phyloP scores from a whole-genome alignment of 1,140 invertebrate genomes.

The Parasteatoda tepidariorum region DNA sequence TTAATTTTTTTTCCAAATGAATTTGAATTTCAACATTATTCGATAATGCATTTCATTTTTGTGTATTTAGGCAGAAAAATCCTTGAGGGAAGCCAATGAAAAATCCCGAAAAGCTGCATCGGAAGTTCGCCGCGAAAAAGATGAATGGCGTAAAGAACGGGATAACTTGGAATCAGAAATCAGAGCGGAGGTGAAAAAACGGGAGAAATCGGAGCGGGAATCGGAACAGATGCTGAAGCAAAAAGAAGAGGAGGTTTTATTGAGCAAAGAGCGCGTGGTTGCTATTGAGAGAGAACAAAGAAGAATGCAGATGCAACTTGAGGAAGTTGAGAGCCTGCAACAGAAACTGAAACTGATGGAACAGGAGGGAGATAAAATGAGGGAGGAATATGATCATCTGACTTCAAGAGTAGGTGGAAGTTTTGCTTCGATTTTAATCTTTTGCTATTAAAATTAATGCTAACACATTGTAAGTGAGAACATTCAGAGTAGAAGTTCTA shows the following conservation, averaged over 20 bases:
- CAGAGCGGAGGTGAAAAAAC: slow-evolving; percentile 75
- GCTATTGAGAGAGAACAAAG: slow-evolving; percentile 66
- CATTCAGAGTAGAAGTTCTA: neutral
- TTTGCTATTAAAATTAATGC: neutral
- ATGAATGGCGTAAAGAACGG: slow-evolving; percentile 74
- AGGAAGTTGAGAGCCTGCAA: slow-evolving; percentile 56
- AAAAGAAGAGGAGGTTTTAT: slow-evolving; percentile 76
- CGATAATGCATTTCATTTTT: too few relatives aligned
- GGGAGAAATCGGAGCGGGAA: slow-evolving; percentile 74
- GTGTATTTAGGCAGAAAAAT: slow-evolving; percentile 72
- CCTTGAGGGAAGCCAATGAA: slow-evolving; percentile 72
- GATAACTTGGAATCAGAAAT: slow-evolving; percentile 75
- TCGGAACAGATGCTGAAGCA: slow-evolving; percentile 75
- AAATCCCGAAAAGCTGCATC: slow-evolving; percentile 72
- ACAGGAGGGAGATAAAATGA: slow-evolving; percentile 38
- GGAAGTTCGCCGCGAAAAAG: slow-evolving; percentile 71
- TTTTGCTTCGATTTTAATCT: too few relatives aligned
- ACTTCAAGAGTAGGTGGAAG: slow-evolving; percentile 73
- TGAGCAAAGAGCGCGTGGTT: slow-evolving; percentile 71
- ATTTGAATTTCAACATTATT: too few relatives aligned
- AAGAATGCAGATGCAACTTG: slow-evolving; percentile 63
- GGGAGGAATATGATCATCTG: slow-evolving; percentile 81
- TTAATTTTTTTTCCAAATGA: too few relatives aligned
- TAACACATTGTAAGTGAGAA: neutral
- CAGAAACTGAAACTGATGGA: slow-evolving; percentile 40